These are phyloP conservation scores for Tiliqua scincoides DNA, from an alignment of 2,113 vertebrate genomes.

Conservation along the genomic window DNA sequence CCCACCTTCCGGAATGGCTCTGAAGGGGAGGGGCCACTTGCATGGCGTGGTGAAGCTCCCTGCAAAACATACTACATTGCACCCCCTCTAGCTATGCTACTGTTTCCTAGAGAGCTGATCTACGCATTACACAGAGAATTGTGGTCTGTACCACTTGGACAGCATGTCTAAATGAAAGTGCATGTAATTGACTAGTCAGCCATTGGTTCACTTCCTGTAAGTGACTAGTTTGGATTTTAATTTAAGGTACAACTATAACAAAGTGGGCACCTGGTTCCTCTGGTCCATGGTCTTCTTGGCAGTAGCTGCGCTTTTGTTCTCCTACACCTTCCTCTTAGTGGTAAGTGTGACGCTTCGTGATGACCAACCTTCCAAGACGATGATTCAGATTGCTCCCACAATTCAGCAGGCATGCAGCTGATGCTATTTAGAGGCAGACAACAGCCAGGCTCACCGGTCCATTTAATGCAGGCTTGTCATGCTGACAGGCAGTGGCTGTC, in stretches of 20 bases:
- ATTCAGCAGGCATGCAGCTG: too few relatives aligned
- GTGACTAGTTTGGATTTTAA: background rate
- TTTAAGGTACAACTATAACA: slow-evolving; percentile 83
- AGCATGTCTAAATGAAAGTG: background rate
- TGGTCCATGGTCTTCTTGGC: slow-evolving; percentile 86
- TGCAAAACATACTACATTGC: too few relatives aligned
- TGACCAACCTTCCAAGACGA: background rate
- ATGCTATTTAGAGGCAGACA: background rate
- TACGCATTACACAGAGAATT: background rate
- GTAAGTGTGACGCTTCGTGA: slow-evolving; percentile 69
- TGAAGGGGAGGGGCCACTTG: too few relatives aligned
- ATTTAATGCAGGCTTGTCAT: background rate
- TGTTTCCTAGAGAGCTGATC: too few relatives aligned
- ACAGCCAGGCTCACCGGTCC: fast-evolving
- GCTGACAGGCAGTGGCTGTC: too few relatives aligned
- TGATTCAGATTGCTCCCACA: background rate
- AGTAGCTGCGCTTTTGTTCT: slow-evolving; percentile 75
- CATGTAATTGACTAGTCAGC: background rate
- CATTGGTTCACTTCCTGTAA: background rate
- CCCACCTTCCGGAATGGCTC: too few relatives aligned
- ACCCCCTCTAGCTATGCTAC: too few relatives aligned
- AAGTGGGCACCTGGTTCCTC: slow-evolving; percentile 85
- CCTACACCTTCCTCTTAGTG: slow-evolving; percentile 81
- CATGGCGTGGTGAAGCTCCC: too few relatives aligned
- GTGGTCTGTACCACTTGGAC: background rate